Evolutionary conservation across 64 coral and sea anemone species (phyloP).

Genomic region (Montipora sp.): DNA sequence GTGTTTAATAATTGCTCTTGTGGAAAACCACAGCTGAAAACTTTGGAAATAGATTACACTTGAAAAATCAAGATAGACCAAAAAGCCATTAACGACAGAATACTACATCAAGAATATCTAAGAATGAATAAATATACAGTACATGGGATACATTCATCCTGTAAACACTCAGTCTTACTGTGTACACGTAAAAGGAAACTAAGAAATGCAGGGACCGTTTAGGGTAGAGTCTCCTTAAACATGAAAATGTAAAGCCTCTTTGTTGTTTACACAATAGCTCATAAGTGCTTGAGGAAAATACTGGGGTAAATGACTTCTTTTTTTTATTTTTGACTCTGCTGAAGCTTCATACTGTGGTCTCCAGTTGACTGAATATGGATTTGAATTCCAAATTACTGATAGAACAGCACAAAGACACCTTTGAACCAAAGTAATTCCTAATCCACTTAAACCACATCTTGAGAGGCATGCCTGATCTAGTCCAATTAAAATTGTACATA

Average conservation of each 20-base stretch:
- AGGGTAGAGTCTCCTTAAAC: too few relatives aligned
- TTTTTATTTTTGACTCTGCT: not conserved
- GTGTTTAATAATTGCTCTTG: too few relatives aligned
- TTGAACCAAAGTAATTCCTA: too few relatives aligned
- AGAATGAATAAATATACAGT: too few relatives aligned
- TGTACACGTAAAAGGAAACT: not conserved
- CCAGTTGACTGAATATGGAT: not conserved
- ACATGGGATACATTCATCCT: too few relatives aligned
- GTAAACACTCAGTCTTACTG: too few relatives aligned
- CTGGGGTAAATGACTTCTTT: not conserved
- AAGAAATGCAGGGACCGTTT: not conserved
- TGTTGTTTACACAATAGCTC: not conserved
- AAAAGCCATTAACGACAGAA: not conserved
- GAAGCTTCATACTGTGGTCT: not conserved
- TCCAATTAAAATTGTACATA: not conserved
- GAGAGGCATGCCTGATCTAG: not conserved
- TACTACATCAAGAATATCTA: not conserved
- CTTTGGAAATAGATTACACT: too few relatives aligned
- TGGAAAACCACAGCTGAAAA: too few relatives aligned
- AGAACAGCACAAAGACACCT: too few relatives aligned
- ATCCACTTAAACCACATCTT: too few relatives aligned
- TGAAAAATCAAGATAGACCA: too few relatives aligned
- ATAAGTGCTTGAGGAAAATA: not conserved
- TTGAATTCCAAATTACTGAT: not conserved
- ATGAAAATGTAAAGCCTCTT: not conserved